Percentiles rank a stretch among this genome's conserved stretches.
Conservation (phyloP, 2,797 vertebrate genomes). For the Gouania willdenowi region DNA sequence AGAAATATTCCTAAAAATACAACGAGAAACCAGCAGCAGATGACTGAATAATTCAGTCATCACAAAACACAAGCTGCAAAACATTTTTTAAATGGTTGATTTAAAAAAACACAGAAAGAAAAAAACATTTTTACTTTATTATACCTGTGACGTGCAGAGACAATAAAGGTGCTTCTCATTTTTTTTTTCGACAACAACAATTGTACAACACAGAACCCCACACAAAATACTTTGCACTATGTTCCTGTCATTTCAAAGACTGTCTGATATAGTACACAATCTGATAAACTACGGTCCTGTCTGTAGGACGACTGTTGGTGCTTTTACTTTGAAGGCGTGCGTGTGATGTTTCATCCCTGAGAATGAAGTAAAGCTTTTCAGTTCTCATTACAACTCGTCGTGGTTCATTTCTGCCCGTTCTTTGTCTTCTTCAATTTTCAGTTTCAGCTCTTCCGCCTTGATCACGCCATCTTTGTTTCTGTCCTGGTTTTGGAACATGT, state of each 20-base stretch:
- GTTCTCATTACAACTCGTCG: constrained; percentile 85
- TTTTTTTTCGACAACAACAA: constrained; percentile 34
- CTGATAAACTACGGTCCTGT: constrained; percentile 28
- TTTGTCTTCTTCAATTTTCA: constrained; percentile 88
- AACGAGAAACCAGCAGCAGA: no score
- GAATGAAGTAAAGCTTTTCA: constrained; percentile 20
- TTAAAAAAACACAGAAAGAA: background rate
- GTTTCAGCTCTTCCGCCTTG: constrained; percentile 85
- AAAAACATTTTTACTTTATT: constrained; percentile 20
- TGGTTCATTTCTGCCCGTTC: constrained; percentile 72
- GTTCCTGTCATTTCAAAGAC: constrained; percentile 18
- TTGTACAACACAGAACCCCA: constrained; percentile 32
- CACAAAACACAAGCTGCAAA: no score
- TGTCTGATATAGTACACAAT: constrained; percentile 6
- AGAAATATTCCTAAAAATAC: no score
- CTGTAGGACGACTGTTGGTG: constrained; percentile 27
- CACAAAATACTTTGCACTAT: constrained; percentile 9
- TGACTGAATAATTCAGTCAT: no score
- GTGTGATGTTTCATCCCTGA: constrained; percentile 54
- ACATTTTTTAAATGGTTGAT: no score
- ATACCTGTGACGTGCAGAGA: constrained; percentile 35
- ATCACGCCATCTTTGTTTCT: constrained; percentile 88
- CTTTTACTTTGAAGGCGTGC: constrained; percentile 16
- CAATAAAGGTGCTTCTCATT: constrained; percentile 60
- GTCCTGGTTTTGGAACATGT: constrained; percentile 97